phyloP scores from a whole-genome alignment of 1,140 invertebrate genomes.

The Meteorus sp. region DNA sequence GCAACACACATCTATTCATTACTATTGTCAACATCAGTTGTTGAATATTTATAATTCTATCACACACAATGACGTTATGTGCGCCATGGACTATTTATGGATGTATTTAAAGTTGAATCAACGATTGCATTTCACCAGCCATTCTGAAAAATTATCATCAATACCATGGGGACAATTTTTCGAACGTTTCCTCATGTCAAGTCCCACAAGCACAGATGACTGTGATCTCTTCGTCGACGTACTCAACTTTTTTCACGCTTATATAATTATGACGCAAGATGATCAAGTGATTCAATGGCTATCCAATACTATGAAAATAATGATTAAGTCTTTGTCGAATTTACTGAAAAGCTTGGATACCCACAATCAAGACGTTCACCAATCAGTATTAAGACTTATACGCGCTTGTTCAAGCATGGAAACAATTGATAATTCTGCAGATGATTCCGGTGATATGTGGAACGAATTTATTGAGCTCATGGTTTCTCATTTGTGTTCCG shows the following conservation, averaged over 20 bases:
- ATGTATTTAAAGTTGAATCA: conserved; percentile 56
- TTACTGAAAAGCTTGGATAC: conserved; percentile 40
- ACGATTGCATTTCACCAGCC: conserved; percentile 34
- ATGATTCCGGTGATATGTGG: conserved; percentile 37
- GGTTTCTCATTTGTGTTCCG: conserved; percentile 45
- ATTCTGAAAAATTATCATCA: conserved; percentile 48
- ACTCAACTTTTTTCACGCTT: conserved; percentile 61
- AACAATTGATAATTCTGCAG: conserved; percentile 21
- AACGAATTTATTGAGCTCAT: conserved; percentile 46
- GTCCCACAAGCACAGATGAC: conserved; percentile 65
- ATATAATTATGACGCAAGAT: conserved; percentile 43
- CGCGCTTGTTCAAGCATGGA: conserved; percentile 43
- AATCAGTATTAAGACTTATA: conserved; percentile 46
- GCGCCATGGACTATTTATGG: conserved; percentile 59
- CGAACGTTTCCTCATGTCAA: conserved; percentile 61
- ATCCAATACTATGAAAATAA: conserved; percentile 41
- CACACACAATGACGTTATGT: conserved; percentile 60
- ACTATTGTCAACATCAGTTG: conserved; percentile 58
- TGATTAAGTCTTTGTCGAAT: conserved; percentile 45
- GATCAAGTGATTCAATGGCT: conserved; percentile 39
- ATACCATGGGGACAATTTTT: conserved; percentile 65
- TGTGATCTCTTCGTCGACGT: conserved; percentile 61
- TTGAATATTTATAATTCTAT: conserved; percentile 66
- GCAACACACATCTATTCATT: conserved; percentile 55
- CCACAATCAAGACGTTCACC: conserved; percentile 46